Conservation (phyloP, 2,113 vertebrate genomes). For the Corydoras sp. region DNA sequence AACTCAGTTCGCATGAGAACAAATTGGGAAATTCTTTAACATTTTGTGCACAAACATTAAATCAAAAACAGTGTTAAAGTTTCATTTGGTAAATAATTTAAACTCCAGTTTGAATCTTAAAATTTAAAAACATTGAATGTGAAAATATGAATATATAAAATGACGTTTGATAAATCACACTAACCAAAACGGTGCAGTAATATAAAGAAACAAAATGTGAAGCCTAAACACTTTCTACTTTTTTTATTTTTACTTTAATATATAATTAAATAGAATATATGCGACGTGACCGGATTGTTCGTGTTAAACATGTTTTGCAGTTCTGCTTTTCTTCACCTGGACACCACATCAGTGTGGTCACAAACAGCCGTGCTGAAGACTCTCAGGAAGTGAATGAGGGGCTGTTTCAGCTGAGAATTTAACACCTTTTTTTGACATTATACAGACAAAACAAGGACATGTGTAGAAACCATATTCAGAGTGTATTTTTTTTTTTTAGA, state of each 20-base stretch:
- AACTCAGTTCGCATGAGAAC: too few relatives aligned
- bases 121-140: too few relatives aligned
- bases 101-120: too few relatives aligned
- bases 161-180: too few relatives aligned
- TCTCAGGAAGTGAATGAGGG: background rate
- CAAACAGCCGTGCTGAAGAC: background rate
- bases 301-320: too few relatives aligned
- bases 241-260: background rate
- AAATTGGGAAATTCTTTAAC: too few relatives aligned
- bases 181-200: background rate
- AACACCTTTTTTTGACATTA: background rate
- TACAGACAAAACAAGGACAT: background rate
- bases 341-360: background rate
- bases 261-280: background rate
- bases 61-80: too few relatives aligned
- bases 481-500: too few relatives aligned
- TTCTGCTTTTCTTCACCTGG: background rate
- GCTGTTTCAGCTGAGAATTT: background rate
- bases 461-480: too few relatives aligned
- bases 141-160: background rate
- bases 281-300: too few relatives aligned
- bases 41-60: too few relatives aligned
- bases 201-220: background rate
- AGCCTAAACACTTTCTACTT: background rate
- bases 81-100: too few relatives aligned